Conservation (phyloP, 1,140 invertebrate genomes). For the Achatina immaculata region DNA sequence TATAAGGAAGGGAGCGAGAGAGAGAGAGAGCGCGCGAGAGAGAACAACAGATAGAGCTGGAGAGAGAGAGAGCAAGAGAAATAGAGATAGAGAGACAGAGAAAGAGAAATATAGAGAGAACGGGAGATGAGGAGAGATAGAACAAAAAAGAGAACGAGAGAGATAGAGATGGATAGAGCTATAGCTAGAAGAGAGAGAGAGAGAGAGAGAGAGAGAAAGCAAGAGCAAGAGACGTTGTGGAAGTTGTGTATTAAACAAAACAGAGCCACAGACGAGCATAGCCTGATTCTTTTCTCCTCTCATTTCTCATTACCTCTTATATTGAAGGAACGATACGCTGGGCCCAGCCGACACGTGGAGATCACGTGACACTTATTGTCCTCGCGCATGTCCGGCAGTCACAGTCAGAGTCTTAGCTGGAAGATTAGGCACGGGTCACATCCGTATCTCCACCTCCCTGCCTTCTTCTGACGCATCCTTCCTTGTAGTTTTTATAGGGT, state of each 20-base stretch:
- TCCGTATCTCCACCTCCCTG: conserved; percentile 16
- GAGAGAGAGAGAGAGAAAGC: neutral
- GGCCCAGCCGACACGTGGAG: neutral
- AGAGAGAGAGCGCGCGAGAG: neutral
- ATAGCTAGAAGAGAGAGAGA: neutral
- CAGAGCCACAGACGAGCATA: neutral
- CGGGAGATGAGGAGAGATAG: neutral
- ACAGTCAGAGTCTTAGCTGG: neutral
- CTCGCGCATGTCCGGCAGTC: conserved; percentile 21
- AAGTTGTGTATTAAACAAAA: conserved; percentile 5
- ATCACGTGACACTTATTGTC: conserved; percentile 26
- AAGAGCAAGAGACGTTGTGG: neutral
- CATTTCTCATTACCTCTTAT: conserved; percentile 24
- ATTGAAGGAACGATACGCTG: neutral
- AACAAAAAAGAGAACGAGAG: neutral
- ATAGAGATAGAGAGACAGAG: neutral
- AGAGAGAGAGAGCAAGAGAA: neutral
- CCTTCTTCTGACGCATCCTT: conserved; percentile 2
- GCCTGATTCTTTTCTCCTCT: neutral
- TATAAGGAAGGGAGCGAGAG: neutral
- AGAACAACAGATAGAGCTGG: neutral
- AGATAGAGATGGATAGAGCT: neutral
- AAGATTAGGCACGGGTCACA: conserved; percentile 33
- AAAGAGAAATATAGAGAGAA: neutral
- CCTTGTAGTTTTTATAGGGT: neutral